These are phyloP conservation scores for Bombycilla garrulus DNA, from an alignment of 2,113 vertebrate species.

Conservation along the genomic window DNA sequence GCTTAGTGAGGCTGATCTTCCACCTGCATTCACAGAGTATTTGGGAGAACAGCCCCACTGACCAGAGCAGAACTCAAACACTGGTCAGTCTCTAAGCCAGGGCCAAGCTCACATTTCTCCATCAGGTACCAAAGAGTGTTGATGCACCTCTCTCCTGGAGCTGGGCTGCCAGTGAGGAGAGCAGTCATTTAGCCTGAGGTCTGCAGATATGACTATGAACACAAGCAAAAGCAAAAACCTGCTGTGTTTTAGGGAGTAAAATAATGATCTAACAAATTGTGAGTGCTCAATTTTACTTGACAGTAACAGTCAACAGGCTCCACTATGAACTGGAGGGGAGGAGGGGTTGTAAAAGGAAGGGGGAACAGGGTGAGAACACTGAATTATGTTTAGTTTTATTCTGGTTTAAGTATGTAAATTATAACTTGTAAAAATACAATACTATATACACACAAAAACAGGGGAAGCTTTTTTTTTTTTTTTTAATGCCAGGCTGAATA, in stretches of 20 bases:
- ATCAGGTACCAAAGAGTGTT: neutral
- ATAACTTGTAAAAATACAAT: slow-evolving; percentile 40
- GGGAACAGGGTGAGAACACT: neutral
- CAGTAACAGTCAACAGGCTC: neutral
- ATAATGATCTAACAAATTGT: neutral
- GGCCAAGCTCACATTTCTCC: neutral
- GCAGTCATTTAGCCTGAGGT: neutral
- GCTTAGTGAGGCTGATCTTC: neutral
- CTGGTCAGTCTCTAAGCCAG: neutral
- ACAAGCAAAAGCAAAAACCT: neutral
- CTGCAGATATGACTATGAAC: neutral
- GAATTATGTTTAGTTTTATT: neutral
- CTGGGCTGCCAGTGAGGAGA: neutral
- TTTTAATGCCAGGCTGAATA: neutral
- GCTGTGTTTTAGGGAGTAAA: neutral
- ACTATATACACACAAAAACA: neutral
- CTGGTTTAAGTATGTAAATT: neutral
- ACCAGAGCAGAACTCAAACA: neutral
- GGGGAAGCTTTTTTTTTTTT: neutral
- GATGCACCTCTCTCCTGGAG: neutral
- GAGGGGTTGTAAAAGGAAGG: neutral
- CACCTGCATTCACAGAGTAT: neutral
- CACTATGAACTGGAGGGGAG: neutral
- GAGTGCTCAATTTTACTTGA: neutral
- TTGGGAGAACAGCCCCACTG: neutral